Evolutionary conservation across 2,797 vertebrate species (phyloP), one percentile per base, ranked within the genome.

Genomic region (Siniperca scherzeri): DNA sequence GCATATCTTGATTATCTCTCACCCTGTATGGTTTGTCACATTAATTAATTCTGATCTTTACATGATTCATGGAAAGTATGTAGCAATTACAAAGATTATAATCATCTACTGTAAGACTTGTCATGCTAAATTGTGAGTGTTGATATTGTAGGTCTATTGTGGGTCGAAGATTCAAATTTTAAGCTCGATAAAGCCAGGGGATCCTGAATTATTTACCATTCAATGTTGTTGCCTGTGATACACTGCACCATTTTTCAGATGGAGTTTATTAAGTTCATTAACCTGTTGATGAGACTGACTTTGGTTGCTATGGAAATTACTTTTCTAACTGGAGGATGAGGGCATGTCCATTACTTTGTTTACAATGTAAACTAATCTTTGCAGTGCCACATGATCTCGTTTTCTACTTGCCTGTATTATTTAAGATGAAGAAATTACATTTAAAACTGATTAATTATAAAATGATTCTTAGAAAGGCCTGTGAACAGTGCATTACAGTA

Each of bases 131-230:
- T 21, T 55, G 5, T 55, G 22, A 55, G 36, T 55, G 59, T 71
- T 55, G 21, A n/a, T 21, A 48, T 4, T 55, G 19, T 53, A 21
- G 21, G 33, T 57, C 22, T 56, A 4, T 30, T 59, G 13, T 40
- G 27, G 57, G 44, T 57, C 33, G 40, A 61, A 61, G 25, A 46
- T 76, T 71, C n/a, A 48, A 12, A 72, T 66, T 53, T 59, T 70
- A 53, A 52, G 60, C 22, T 48, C 14, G 25, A 50, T 30, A 65
- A 30, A 86, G 53, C 4, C 10, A 59, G 30, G 21, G 2, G 16
- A 27, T 53, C 13, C 22, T 74, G 25, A 59, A 46, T 66, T 68
- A 76, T 87, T 79, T 50, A 65, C 7, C 21, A 52, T 50, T 81
- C 17, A 46, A 10, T 62, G 25, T 44, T 59, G 70, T 33, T 72